Conservation (phyloP, 1,140 invertebrate species). For the Hylyphantes graminicola region DNA sequence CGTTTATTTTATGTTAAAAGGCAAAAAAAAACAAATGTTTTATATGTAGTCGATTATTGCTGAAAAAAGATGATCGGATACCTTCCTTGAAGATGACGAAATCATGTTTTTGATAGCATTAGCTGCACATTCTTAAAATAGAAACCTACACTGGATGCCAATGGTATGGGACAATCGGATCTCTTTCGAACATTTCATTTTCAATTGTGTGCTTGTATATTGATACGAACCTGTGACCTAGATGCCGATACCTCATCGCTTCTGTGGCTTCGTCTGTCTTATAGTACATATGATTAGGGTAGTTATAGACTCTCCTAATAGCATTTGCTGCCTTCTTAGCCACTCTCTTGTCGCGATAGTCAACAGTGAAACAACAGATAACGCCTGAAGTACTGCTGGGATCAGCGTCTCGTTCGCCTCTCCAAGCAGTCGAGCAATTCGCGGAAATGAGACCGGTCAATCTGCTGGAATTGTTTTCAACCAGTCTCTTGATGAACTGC, state of each 20-base stretch:
- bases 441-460: not conserved
- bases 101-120: too few relatives aligned
- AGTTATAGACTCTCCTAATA: not conserved
- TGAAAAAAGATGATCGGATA: too few relatives aligned
- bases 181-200: constrained; percentile 6
- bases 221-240: not conserved
- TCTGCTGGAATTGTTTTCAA: not conserved
- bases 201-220: constrained; percentile 2
- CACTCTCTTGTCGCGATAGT: not conserved
- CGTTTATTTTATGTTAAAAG: too few relatives aligned
- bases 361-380: constrained; percentile 13
- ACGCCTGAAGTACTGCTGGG: not conserved
- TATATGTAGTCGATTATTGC: too few relatives aligned
- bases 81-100: too few relatives aligned
- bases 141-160: too few relatives aligned
- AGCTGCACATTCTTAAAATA: too few relatives aligned
- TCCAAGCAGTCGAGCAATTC: constrained; percentile 7
- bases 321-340: not conserved
- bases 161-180: not conserved
- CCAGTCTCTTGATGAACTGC: not conserved
- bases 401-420: not conserved
- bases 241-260: not conserved
- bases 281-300: not conserved
- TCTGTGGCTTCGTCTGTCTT: not conserved
- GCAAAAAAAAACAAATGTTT: too few relatives aligned